Evolutionary conservation across 2,113 vertebrate species (phyloP).

Genomic region (Rynchops niger): DNA sequence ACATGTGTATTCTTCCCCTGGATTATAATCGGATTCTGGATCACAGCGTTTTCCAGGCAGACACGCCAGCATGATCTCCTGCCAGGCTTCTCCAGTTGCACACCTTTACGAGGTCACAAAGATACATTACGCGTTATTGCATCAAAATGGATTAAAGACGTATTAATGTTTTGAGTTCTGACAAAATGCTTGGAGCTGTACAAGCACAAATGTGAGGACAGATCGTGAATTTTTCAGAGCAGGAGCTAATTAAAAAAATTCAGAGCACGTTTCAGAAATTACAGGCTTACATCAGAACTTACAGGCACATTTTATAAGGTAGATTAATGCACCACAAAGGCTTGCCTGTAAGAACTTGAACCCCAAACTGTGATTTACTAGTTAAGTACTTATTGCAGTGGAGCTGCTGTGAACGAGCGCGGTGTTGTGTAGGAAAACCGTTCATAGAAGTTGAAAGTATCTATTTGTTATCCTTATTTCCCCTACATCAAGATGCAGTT

Average conservation of each 20-base stretch:
- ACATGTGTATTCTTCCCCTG: slow-evolving; percentile 91
- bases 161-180: background rate
- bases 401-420: background rate
- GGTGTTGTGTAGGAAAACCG: background rate
- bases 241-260: background rate
- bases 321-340: background rate
- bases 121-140: background rate
- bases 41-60: slow-evolving; percentile 94
- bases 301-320: background rate
- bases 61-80: slow-evolving; percentile 98
- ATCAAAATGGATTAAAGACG: background rate
- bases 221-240: background rate
- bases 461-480: background rate
- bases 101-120: slow-evolving; percentile 78
- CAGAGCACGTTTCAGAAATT: background rate
- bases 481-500: background rate
- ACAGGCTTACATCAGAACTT: background rate
- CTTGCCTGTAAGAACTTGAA: background rate
- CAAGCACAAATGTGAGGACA: background rate
- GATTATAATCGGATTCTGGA: slow-evolving; percentile 90
- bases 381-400: background rate
- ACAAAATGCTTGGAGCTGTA: background rate
- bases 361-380: background rate
- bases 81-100: slow-evolving; percentile 98
- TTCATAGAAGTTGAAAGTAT: background rate